These are phyloP conservation scores for Xylota segnis DNA, from an alignment of 2,888 invertebrate genomes.

Conservation along the genomic window DNA sequence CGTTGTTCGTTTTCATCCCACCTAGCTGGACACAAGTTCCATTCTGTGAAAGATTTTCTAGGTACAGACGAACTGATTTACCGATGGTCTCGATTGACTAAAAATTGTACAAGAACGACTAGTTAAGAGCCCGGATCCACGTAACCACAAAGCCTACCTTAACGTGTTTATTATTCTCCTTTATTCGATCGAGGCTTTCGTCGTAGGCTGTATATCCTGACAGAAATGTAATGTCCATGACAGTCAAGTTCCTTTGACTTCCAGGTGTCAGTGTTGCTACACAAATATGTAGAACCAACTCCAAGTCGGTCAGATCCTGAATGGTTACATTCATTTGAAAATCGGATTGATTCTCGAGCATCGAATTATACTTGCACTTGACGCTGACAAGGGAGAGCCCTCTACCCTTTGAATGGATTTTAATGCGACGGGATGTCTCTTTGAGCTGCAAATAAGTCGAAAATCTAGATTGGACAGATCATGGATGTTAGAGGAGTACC, in stretches of 20 bases:
- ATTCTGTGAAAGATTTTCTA: slow-evolving; percentile 14
- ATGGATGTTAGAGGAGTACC: neutral
- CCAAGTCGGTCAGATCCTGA: neutral
- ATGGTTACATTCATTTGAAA: slow-evolving; percentile 29
- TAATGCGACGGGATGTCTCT: slow-evolving; percentile 2
- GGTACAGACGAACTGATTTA: slow-evolving; percentile 1
- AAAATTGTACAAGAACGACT: neutral
- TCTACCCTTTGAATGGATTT: slow-evolving; percentile 21
- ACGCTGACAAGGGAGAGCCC: slow-evolving; percentile 45
- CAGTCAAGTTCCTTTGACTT: neutral
- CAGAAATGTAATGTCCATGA: slow-evolving; percentile 44
- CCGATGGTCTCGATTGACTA: slow-evolving; percentile 37
- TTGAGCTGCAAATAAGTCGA: slow-evolving; percentile 13
- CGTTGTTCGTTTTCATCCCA: neutral
- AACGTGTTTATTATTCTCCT: neutral
- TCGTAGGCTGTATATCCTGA: slow-evolving; percentile 50
- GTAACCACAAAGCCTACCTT: slow-evolving; percentile 4
- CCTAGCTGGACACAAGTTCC: slow-evolving; percentile 41
- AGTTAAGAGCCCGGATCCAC: neutral
- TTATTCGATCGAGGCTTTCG: neutral
- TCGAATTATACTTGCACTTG: slow-evolving; percentile 34
- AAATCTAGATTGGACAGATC: too few relatives aligned
- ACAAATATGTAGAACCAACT: slow-evolving; percentile 21
- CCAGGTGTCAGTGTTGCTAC: neutral
- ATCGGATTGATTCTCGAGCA: neutral